Conservation (phyloP, 1,140 invertebrate species). For the Aphelenchoides avenae region DNA sequence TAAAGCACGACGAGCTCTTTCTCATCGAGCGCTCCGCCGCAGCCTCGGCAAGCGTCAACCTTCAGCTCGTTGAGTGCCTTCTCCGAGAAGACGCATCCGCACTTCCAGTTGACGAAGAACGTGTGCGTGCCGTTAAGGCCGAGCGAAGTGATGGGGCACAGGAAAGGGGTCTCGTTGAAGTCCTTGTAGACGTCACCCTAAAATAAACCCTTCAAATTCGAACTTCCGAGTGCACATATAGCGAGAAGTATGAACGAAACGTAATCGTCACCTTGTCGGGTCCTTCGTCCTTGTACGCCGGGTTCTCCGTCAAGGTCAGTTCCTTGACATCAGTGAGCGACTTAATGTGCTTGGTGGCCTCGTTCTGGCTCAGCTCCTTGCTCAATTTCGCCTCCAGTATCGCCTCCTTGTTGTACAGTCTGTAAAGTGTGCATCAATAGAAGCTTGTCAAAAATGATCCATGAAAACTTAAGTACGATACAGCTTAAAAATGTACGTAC, state of each 20-base stretch:
- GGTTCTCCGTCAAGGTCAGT: conserved; percentile 79
- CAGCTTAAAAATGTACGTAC: conserved; percentile 39
- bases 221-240: conserved; percentile 5
- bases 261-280: conserved; percentile 69
- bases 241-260: not conserved
- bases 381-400: conserved; percentile 83
- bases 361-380: conserved; percentile 66
- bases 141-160: conserved; percentile 87
- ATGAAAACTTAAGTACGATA: conserved; percentile 23
- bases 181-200: conserved; percentile 73
- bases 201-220: conserved; percentile 3
- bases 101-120: conserved; percentile 85
- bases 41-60: conserved; percentile 64
- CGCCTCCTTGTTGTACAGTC: conserved; percentile 88
- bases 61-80: conserved; percentile 86
- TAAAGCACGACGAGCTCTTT: conserved; percentile 78
- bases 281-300: conserved; percentile 68
- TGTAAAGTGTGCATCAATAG: conserved; percentile 30
- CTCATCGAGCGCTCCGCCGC: conserved; percentile 67
- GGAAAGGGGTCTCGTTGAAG: conserved; percentile 74
- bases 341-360: conserved; percentile 75
- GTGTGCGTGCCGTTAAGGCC: conserved; percentile 87
- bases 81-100: conserved; percentile 94
- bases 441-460: not conserved
- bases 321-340: conserved; percentile 84